Percentiles rank a stretch among this genome's conserved stretches.
phyloP scores from a whole-genome alignment of 2,888 invertebrate genomes.

The Chrysolina haemoptera region DNA sequence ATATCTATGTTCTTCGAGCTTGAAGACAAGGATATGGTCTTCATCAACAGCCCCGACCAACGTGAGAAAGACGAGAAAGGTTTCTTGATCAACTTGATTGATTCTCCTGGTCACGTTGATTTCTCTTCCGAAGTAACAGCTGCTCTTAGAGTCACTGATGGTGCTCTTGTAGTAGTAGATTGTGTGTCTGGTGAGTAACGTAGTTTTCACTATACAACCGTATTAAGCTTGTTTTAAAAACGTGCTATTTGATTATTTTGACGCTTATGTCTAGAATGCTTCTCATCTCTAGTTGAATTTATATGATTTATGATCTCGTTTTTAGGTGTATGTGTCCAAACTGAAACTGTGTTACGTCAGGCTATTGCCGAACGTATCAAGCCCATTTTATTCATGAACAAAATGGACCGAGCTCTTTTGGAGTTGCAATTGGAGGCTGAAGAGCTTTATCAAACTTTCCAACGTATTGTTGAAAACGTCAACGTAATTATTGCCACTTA shows the following conservation, averaged over 20 bases:
- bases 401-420: conserved; percentile 99
- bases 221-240: no score
- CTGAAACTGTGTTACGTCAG: conserved; percentile 99
- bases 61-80: conserved; percentile 92
- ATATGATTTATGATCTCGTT: conserved; percentile 27
- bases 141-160: conserved; percentile 99
- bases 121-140: conserved; percentile 99
- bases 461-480: conserved; percentile 99
- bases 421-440: conserved; percentile 97
- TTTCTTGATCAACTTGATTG: conserved; percentile 99
- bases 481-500: conserved; percentile 99
- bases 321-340: conserved; percentile 99
- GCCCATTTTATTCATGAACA: conserved; percentile 99
- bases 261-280: no score
- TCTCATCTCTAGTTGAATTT: neutral
- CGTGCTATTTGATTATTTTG: no score
- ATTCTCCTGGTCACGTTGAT: conserved; percentile 99
- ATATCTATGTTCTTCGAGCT: conserved; percentile 99
- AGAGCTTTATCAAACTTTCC: conserved; percentile 99
- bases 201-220: no score
- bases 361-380: conserved; percentile 99
- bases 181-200: conserved; percentile 92
- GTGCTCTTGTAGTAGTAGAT: conserved; percentile 99
- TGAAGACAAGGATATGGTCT: conserved; percentile 92
- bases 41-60: conserved; percentile 93